Conservation (phyloP, 2,113 vertebrate species). For the Camelus bactrianus region DNA sequence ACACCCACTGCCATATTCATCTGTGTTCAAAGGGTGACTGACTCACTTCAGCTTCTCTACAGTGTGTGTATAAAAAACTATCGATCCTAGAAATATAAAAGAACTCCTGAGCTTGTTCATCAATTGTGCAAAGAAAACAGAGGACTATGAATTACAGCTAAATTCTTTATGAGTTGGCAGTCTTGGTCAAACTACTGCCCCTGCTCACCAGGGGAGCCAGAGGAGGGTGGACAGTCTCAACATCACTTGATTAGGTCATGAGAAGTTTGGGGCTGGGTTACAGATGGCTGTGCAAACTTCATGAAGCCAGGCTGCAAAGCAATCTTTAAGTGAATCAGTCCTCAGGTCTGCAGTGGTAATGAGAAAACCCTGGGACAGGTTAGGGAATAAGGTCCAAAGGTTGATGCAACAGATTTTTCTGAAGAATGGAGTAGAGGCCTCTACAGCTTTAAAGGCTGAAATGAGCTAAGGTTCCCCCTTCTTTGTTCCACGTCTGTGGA, state of each 20-base stretch:
- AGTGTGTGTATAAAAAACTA: not conserved
- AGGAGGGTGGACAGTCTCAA: not conserved
- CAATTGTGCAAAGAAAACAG: not conserved
- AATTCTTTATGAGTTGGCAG: not conserved
- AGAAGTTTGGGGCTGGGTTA: not conserved
- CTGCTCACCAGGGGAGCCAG: not conserved
- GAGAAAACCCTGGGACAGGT: not conserved
- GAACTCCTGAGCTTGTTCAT: not conserved
- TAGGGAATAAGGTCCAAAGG: not conserved
- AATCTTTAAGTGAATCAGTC: not conserved
- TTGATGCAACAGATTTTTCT: not conserved
- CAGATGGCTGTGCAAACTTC: not conserved
- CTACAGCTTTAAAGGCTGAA: not conserved
- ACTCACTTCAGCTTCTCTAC: not conserved
- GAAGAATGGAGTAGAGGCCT: not conserved
- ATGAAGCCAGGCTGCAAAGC: not conserved
- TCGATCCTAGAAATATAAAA: conserved; percentile 9
- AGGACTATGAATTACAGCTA: not conserved
- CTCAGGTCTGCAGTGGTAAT: not conserved
- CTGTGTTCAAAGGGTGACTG: not conserved
- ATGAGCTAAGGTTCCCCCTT: not conserved
- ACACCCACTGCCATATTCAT: not conserved
- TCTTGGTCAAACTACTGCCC: not conserved
- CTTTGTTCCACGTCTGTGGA: not conserved
- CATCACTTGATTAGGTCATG: not conserved